Evolutionary conservation across 2,113 vertebrate genomes (phyloP).

Genomic region (Chauna torquata): DNA sequence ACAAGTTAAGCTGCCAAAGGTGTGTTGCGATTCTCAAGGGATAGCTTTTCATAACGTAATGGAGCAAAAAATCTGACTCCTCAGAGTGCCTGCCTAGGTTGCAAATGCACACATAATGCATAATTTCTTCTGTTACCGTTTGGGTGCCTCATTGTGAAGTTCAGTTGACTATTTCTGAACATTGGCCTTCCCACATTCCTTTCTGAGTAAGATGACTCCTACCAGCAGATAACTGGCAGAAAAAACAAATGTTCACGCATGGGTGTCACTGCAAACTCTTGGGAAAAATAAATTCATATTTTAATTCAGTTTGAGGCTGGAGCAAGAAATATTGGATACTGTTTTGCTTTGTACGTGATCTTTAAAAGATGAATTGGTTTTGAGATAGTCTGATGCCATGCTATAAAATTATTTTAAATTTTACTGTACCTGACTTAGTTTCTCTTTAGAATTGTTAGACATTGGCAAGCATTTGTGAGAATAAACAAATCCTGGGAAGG

Average conservation of each 20-base stretch:
- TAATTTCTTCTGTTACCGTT: neutral
- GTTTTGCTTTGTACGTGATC: neutral
- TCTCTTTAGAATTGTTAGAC: neutral
- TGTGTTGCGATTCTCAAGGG: neutral
- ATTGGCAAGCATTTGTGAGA: neutral
- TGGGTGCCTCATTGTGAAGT: accelerated
- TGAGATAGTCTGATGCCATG: neutral
- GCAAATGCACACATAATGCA: neutral
- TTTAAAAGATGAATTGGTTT: neutral
- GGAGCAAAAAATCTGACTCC: neutral
- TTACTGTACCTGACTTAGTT: neutral
- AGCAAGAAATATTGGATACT: neutral
- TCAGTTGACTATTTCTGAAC: neutral
- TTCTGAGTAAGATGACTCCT: neutral
- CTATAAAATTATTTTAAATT: neutral
- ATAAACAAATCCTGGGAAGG: neutral
- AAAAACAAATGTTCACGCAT: neutral
- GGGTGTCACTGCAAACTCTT: neutral
- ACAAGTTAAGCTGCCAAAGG: neutral
- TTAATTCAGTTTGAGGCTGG: neutral
- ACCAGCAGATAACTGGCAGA: neutral
- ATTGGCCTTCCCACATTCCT: neutral
- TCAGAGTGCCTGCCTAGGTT: neutral
- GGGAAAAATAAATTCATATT: neutral
- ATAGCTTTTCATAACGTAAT: neutral